Evolutionary conservation across 2,888 invertebrate species (phyloP).

Genomic region (Bellardia bayeri): DNA sequence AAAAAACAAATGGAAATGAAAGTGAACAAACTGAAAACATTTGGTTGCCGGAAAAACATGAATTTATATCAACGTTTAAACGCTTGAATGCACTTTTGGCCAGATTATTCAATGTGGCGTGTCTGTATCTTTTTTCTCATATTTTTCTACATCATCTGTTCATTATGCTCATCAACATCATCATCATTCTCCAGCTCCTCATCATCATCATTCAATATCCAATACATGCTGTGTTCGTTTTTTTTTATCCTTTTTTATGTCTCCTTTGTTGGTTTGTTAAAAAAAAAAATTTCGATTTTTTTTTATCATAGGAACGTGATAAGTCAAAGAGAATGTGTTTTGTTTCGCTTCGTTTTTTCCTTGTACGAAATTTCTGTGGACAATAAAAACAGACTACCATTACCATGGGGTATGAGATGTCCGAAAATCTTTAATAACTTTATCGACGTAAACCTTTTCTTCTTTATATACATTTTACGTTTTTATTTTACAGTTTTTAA

Average conservation of each 20-base stretch:
- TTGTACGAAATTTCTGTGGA: not conserved
- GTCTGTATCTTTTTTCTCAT: not conserved
- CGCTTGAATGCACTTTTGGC: slow-evolving; percentile 25
- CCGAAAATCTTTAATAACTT: slow-evolving; percentile 4
- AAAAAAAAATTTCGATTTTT: slow-evolving; percentile 26
- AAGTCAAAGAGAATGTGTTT: slow-evolving; percentile 25
- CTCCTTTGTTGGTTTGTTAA: slow-evolving; percentile 6
- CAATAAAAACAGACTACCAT: not conserved
- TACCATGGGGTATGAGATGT: not conserved
- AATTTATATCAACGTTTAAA: slow-evolving; percentile 50
- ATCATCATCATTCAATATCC: slow-evolving; percentile 3
- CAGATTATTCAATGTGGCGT: slow-evolving; percentile 11
- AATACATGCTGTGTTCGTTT: not conserved
- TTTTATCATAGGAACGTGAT: slow-evolving; percentile 47
- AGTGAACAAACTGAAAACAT: not conserved
- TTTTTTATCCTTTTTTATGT: slow-evolving; percentile 19
- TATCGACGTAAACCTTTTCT: slow-evolving; percentile 1
- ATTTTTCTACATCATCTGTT: slow-evolving; percentile 5
- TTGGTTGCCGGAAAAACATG: slow-evolving; percentile 9
- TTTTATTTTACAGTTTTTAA: not conserved
- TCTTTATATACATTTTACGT: not conserved
- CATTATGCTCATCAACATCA: not conserved
- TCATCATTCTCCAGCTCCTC: not conserved
- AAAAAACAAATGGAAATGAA: not conserved
- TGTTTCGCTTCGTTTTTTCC: slow-evolving; percentile 1